A percentile compares a stretch with the other conserved stretches of the same genome.
Conservation (phyloP, 2,888 invertebrate species). For the Cryptops parisi region DNA sequence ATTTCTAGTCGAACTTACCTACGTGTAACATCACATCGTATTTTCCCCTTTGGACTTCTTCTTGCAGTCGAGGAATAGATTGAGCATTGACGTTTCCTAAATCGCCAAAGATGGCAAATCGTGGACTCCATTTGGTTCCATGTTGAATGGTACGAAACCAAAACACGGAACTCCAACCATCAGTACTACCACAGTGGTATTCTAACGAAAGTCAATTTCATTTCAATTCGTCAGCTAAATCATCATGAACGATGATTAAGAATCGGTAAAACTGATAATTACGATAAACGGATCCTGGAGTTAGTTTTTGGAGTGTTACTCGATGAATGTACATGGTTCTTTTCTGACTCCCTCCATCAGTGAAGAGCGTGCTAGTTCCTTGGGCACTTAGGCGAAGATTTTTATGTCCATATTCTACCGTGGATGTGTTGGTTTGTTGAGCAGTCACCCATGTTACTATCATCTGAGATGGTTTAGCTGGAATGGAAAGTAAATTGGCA, state of each 20-base stretch:
- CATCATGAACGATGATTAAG: neutral
- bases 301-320: constrained; percentile 40
- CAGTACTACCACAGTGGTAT: constrained; percentile 32
- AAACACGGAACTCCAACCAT: constrained; percentile 70
- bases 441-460: neutral
- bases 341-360: constrained; percentile 53
- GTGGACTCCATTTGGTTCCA: constrained; percentile 56
- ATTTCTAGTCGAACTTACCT: constrained; percentile 16
- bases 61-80: constrained; percentile 65
- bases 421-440: neutral
- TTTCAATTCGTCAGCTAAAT: too few relatives aligned
- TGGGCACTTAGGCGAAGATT: neutral
- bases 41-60: constrained; percentile 59
- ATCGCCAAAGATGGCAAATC: constrained; percentile 78
- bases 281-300: constrained; percentile 2
- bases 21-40: constrained; percentile 83
- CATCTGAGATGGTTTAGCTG: too few relatives aligned
- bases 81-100: constrained; percentile 87
- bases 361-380: constrained; percentile 48
- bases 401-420: neutral
- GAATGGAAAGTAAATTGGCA: too few relatives aligned
- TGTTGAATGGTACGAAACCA: constrained; percentile 56
- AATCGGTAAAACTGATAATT: too few relatives aligned
- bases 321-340: constrained; percentile 62
- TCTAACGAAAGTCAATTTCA: constrained; percentile 21